Conservation (phyloP, 37 sponge, comb jelly and placozoan genomes). For the Diacarnus erythraeanus region DNA sequence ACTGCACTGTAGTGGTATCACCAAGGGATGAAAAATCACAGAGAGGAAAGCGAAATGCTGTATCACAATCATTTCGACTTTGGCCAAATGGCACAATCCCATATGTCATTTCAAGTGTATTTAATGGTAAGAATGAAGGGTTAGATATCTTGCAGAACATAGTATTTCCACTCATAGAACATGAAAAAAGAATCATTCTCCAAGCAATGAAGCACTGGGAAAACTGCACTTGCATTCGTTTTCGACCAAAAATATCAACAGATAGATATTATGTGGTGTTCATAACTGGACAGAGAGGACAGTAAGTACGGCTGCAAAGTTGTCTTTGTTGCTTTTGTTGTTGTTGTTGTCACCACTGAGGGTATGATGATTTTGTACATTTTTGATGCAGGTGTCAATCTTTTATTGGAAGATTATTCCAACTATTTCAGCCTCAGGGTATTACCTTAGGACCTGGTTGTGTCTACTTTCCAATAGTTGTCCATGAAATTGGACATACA, state of each 20-base stretch:
- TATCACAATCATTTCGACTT: neutral
- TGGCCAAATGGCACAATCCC: constrained; percentile 66
- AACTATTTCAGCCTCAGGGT: constrained; percentile 12
- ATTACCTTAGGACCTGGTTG: constrained; percentile 19
- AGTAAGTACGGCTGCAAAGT: constrained; percentile 17
- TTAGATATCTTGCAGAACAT: no score
- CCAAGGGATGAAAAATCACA: neutral
- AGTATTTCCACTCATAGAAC: neutral
- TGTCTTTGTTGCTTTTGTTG: no score
- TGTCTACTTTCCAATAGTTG: constrained; percentile 18
- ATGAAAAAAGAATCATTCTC: constrained; percentile 46
- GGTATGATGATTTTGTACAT: neutral
- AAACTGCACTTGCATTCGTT: constrained; percentile 71
- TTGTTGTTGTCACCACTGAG: neutral
- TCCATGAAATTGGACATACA: constrained; percentile 73
- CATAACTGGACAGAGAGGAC: constrained; percentile 48
- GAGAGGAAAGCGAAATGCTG: neutral
- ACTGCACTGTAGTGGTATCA: neutral
- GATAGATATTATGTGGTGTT: constrained; percentile 34
- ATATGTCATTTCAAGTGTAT: constrained; percentile 39
- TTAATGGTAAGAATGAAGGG: constrained; percentile 41
- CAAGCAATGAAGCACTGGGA: constrained; percentile 81
- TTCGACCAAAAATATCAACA: constrained; percentile 9
- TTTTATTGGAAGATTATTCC: constrained; percentile 31
- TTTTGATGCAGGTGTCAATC: constrained; percentile 39